phyloP scores from a whole-genome alignment of 2,797 vertebrate species.

The Pterois miles region DNA sequence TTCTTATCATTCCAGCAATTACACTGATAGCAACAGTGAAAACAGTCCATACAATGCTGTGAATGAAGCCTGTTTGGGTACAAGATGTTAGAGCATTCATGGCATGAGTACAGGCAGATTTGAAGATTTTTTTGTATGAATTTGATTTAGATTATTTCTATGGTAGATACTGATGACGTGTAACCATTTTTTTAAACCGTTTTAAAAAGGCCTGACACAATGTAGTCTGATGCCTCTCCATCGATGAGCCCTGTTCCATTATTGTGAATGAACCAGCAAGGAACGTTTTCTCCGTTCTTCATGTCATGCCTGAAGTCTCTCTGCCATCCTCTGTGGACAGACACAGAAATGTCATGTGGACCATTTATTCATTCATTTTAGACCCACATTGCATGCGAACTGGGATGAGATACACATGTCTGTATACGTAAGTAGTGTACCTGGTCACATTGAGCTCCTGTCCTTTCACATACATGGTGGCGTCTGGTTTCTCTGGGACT shows the following conservation, averaged over 20 bases:
- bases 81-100: not conserved
- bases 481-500: slow-evolving; percentile 89
- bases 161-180: not conserved
- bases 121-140: not conserved
- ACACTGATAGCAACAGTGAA: not conserved
- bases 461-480: slow-evolving; percentile 91
- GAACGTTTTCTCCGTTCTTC: slow-evolving; percentile 76
- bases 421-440: slow-evolving; percentile 66
- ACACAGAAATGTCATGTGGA: slow-evolving; percentile 2
- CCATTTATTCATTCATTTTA: not conserved
- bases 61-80: not conserved
- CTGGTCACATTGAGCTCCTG: slow-evolving; percentile 89
- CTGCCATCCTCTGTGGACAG: slow-evolving; percentile 88
- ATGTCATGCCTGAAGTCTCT: slow-evolving; percentile 87
- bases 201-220: slow-evolving; percentile 79
- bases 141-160: not conserved
- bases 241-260: slow-evolving; percentile 92
- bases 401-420: not conserved
- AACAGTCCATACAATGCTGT: not conserved
- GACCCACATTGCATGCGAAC: not conserved
- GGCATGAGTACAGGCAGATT: not conserved
- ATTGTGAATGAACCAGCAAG: slow-evolving; percentile 93
- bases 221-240: slow-evolving; percentile 86
- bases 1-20: not conserved
- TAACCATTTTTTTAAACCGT: slow-evolving; percentile 22